Base-by-base conservation (phyloP, 1,140 invertebrate genomes). In the Brachionus plicatilis region DNA sequence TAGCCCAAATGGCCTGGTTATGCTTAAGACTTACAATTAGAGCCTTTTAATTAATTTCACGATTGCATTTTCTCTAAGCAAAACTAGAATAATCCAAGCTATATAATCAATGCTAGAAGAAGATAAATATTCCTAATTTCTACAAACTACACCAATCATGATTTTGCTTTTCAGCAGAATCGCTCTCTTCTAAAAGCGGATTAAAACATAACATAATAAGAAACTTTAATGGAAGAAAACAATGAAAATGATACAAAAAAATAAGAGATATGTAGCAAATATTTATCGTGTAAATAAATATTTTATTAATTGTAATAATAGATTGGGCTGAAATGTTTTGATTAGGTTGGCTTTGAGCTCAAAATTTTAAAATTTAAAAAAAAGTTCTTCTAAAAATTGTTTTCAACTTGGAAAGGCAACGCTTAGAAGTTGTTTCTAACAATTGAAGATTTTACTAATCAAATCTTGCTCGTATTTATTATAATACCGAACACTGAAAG, bases 11-110 rank as follows among this genome's bases (percentile, higher is more conserved):
- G 17, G 37, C 33, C 68, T 72, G 68, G 68, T 72, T 72, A 72
- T 72, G 68, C 68, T 72, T 72, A 72, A 72, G 68, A 72, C 68
- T 72, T 43, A 17, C 41, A 72, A 72, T 72, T 72, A 72, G 37
- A 41, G 37, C 14, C 37, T 41, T 72, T 72, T 72, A 72, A 72
- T 72, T 72, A 45, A 72, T 72, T 72, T 72, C 68, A 45, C 68
- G 12, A 72, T 72, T 72, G 17, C n/a, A 1, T n/a, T 68, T 68
- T 6, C 33, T 72, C n/a, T 72, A 24, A 43, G 41, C 68, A 68
- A 68, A 68, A 68, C 66, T 68, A 14, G 66, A 68, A 33, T 33
- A 68, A 33, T 37, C 66, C 11, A 68, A 68, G 33, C 27, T 68
- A 33, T 68, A 68, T 68, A 68, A 68, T 33, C 66, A 33, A 68